Base-by-base conservation (phyloP, 2,888 invertebrate genomes). In the Melanostoma mellinum region DNA sequence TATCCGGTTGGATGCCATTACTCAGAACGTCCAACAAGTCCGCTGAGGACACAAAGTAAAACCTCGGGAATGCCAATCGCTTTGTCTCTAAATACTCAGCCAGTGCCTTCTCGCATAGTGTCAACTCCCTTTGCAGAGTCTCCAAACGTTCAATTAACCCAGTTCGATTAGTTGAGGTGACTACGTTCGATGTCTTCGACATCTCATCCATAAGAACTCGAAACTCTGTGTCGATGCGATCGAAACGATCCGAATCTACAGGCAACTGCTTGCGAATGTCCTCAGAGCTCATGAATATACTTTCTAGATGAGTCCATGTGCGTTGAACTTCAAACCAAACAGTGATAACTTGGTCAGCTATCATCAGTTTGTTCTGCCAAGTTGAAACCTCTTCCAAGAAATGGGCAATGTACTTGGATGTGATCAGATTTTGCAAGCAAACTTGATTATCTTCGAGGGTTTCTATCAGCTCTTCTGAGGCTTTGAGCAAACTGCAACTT, bases 31-130 rank as follows among this genome's bases (percentile, higher is more conserved):
- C 99, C 79, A 99, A 92, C 67, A 99, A 92, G 92, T 99, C 99
- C 65, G 97, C 98, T 6, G 98, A 98, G 6, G 98, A 98, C 1
- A 99, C 97, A 91, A 99, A 99, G 92, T 99, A 99, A 92, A 99
- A 99, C 89, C 96, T 93, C 10, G 99, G 98, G 92, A 99, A 99
- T 3, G 98, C 98, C 71, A 99, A 92, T 87, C 99, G 93, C 91
- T 99, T 99, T 0, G 98, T 98, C 93, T 99, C 98, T 87, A 99
- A 93, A 92, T 99, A 99, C 90, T 99, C 98, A 33, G 98, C 98
- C 84, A 99, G 92, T 6, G 98, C 98, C 92, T 99, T 99, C 92
- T 99, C 99, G 90, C 99, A 99, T 36, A 98, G 93, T 0, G 96
- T 95, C 80, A 99, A 92, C 89, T 97, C 96, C 86, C 94, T 94